Conservation (phyloP, 2,888 invertebrate species). For the Dexiosoma caninum region DNA sequence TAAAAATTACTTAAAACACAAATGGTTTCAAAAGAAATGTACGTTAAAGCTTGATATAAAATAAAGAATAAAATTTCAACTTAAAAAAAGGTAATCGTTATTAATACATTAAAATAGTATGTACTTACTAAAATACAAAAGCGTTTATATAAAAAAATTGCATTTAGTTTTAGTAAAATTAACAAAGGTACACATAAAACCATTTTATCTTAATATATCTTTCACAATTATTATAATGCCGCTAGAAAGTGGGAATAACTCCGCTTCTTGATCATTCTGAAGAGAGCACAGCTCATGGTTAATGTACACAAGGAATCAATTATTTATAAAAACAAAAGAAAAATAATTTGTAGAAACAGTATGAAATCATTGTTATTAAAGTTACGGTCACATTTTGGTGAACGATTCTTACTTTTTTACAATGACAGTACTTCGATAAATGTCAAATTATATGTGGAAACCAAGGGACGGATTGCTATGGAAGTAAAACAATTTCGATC, state of each 20-base stretch:
- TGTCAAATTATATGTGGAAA: background rate
- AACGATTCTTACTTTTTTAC: no score
- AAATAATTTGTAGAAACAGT: no score
- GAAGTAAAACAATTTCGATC: background rate
- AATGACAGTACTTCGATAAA: no score
- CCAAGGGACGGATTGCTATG: background rate
- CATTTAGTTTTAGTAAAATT: background rate
- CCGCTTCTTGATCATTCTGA: background rate
- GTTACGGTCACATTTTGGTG: no score
- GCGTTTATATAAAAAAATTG: background rate
- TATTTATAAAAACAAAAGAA: no score
- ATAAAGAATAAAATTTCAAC: background rate
- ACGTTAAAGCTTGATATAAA: background rate
- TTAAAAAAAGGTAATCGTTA: constrained; percentile 12
- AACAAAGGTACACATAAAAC: background rate
- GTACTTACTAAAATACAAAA: constrained; percentile 18
- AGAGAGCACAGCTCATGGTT: no score
- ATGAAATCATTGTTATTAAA: no score
- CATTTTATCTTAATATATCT: background rate
- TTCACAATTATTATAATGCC: background rate
- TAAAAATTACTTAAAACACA: background rate
- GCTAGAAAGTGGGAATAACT: background rate
- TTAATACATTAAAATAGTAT: constrained; percentile 35
- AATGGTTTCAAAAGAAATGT: no score
- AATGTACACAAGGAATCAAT: no score